Base-by-base conservation (phyloP, 2,888 invertebrate species). In the Troglohyphantes excavatus region DNA sequence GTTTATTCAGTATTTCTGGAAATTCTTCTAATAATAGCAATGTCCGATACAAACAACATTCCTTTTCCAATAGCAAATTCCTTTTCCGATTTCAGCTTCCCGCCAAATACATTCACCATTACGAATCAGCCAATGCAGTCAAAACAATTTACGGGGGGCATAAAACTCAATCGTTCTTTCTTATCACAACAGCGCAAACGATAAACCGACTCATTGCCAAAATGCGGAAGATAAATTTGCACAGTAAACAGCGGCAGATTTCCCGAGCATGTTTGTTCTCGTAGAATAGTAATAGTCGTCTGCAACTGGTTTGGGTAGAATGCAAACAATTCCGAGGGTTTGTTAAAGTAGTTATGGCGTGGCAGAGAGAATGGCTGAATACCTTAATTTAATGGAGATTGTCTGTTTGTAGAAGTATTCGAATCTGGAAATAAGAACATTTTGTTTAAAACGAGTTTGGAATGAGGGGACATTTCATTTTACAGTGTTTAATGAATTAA, bases 371-470 rank as follows among this genome's bases (percentile, higher is more conserved):
- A 75, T 29, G 61, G 26, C 27, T 21, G 29, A 29, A 21, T 21
- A 59, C 59, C 59, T 75, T 75, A 61, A 53, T 75, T 75, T 59
- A 75, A 75, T 75, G 75, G 59, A 13, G 33, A 27, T 73, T 43
- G 2, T n/a, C n/a, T 21, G 72, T 46, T 46, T 11, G n/a, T 2
- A 21, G 21, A 21, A n/a, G 21, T 27, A 19, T 11, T 2, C 11
- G 7, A 27, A 19, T 19, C 21, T 27, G 13, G 53, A 73, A 19
- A 21, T 19, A 59, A 3, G 13, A 75, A 29, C 29, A 27, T 29
- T 19, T 59, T 27, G 59, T 75, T 75, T 61, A 53, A 19, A 29
- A 26, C 75, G 27, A 65, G 23, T 2, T 11, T 3, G 11, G 19
- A 65, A 26, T 65, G 27, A 9, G 19, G n/a, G n/a, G n/a, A n/a